These are phyloP conservation scores for Lissonota sp. DNA, from an alignment of 2,888 invertebrate species.

Conservation along the genomic window DNA sequence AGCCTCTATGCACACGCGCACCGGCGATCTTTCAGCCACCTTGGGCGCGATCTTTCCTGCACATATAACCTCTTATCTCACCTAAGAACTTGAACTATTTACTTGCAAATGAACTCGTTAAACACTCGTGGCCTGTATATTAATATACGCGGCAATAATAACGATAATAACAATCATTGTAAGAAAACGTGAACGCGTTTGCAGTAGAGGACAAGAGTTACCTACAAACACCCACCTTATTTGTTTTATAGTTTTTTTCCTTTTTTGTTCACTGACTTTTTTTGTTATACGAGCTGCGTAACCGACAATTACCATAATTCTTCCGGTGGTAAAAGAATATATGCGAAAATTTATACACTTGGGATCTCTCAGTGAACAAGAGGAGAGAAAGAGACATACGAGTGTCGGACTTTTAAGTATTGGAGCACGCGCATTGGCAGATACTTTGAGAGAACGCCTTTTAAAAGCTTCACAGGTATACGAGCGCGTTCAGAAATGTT, in stretches of 20 bases:
- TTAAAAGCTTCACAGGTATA: slow-evolving; percentile 5
- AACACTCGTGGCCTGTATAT: slow-evolving; percentile 24
- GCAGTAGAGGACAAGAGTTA: slow-evolving; percentile 7
- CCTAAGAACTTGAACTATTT: slow-evolving; percentile 29
- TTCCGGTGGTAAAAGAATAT: slow-evolving; percentile 40
- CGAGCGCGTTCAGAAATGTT: neutral
- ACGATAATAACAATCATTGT: slow-evolving; percentile 40
- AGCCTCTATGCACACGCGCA: neutral
- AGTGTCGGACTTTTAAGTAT: slow-evolving; percentile 40
- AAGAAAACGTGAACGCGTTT: slow-evolving; percentile 14
- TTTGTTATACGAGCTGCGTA: slow-evolving; percentile 29
- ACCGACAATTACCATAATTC: slow-evolving; percentile 59
- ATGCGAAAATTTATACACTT: slow-evolving; percentile 44
- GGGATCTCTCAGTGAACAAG: slow-evolving; percentile 4
- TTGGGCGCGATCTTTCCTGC: slow-evolving; percentile 10
- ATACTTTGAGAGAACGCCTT: slow-evolving; percentile 6
- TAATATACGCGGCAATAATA: slow-evolving; percentile 29
- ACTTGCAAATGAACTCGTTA: slow-evolving; percentile 49
- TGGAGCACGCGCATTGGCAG: slow-evolving; percentile 37
- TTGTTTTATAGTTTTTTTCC: slow-evolving; percentile 56
- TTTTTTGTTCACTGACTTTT: neutral
- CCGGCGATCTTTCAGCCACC: neutral
- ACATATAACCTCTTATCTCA: slow-evolving; percentile 5
- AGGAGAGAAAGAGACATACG: slow-evolving; percentile 5
- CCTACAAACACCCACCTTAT: slow-evolving; percentile 34